Conservation (phyloP, 2,797 vertebrate genomes). For the Pseudocheirus occidentalis region DNA sequence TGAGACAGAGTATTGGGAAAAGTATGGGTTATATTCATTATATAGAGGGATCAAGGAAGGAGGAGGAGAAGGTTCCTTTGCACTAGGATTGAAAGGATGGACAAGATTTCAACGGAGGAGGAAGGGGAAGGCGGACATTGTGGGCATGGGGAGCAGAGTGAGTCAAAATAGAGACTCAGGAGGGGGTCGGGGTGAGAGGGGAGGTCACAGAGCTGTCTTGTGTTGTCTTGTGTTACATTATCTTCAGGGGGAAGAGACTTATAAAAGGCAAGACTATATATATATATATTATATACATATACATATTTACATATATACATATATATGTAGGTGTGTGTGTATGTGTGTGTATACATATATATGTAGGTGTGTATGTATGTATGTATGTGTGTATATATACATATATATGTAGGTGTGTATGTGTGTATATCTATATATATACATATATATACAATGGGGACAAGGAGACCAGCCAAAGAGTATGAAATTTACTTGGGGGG, state of each 20-base stretch:
- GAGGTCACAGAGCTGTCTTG: neutral
- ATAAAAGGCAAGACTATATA: neutral
- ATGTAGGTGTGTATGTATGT: too few species aligned
- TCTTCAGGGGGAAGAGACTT: neutral
- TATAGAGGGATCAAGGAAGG: neutral
- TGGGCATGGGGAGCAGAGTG: neutral
- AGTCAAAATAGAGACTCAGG: constrained; percentile 20
- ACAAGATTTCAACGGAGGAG: neutral
- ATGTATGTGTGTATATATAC: too few species aligned
- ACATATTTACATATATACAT: too few species aligned
- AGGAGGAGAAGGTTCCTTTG: neutral
- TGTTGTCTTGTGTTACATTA: neutral
- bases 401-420: too few species aligned
- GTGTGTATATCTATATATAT: too few species aligned
- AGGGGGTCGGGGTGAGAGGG: neutral
- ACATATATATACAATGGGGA: neutral
- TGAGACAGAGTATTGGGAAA: neutral
- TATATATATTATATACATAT: too few species aligned
- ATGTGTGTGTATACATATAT: too few species aligned
- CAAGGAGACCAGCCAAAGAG: neutral
- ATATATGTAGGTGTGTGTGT: too few species aligned
- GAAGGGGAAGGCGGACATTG: neutral
- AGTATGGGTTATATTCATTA: neutral
- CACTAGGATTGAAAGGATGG: neutral
- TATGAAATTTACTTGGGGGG: neutral